phyloP scores from a whole-genome alignment of 2,797 vertebrate species.

The Aulostomus chinensis region DNA sequence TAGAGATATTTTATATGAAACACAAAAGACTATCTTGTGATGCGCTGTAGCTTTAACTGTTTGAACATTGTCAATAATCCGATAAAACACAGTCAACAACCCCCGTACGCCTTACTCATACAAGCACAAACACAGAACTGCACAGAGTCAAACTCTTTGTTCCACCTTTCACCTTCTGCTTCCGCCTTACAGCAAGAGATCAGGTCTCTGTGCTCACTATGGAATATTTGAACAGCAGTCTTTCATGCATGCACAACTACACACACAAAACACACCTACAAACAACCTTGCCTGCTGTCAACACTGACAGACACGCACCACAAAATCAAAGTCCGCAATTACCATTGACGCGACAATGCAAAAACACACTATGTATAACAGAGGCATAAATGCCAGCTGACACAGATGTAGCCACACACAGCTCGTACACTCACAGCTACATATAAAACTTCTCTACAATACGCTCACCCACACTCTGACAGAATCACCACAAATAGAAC shows the following conservation, averaged over 20 bases:
- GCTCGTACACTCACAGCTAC: slow-evolving; percentile 14
- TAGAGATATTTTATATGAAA: no score
- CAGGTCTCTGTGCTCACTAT: slow-evolving; percentile 13
- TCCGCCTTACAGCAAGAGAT: slow-evolving; percentile 12
- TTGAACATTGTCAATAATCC: no score
- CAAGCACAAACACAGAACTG: not conserved
- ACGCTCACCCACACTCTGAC: slow-evolving; percentile 55
- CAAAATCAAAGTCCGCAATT: slow-evolving; percentile 11
- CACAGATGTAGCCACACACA: slow-evolving; percentile 19
- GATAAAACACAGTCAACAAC: no score
- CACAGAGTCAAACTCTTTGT: slow-evolving; percentile 18
- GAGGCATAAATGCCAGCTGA: slow-evolving; percentile 27
- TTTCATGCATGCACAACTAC: not conserved
- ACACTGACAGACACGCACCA: slow-evolving; percentile 8
- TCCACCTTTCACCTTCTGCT: slow-evolving; percentile 1
- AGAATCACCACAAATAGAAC: slow-evolving; percentile 72
- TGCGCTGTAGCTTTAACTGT: no score
- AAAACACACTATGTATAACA: slow-evolving; percentile 28
- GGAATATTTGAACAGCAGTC: not conserved
- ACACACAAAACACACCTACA: slow-evolving; percentile 6
- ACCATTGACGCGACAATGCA: slow-evolving; percentile 30
- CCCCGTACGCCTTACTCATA: not conserved
- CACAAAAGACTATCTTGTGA: no score
- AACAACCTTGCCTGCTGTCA: slow-evolving; percentile 11
- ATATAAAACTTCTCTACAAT: slow-evolving; percentile 53